A percentile compares a stretch with the other conserved stretches of the same genome.
These are phyloP conservation scores for Eupeodes luniger DNA, from an alignment of 2,888 invertebrate genomes.

Conservation along the genomic window DNA sequence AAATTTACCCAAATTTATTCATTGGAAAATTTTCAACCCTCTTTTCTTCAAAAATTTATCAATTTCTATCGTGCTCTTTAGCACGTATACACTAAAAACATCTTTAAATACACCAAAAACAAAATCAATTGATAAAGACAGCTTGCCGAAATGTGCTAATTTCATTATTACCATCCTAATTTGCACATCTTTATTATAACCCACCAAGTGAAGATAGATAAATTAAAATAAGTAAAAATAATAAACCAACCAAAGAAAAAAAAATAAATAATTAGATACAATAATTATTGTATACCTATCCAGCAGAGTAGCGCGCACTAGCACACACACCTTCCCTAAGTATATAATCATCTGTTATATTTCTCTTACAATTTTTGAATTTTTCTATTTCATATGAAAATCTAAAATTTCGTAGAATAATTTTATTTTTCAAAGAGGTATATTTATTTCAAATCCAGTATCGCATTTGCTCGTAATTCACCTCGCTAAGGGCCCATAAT, in stretches of 20 bases:
- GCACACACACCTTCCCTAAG: not conserved
- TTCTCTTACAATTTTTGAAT: constrained; percentile 33
- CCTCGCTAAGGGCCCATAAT: not conserved
- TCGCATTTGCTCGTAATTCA: not conserved
- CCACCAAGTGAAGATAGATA: constrained; percentile 49
- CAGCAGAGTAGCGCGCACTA: constrained; percentile 2
- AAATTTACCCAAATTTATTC: not conserved
- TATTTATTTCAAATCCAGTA: not conserved
- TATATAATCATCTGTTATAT: constrained; percentile 46
- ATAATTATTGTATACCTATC: constrained; percentile 21
- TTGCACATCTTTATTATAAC: constrained; percentile 38
- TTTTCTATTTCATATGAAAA: constrained; percentile 54
- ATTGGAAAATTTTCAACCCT: not conserved
- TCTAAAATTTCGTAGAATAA: constrained; percentile 20
- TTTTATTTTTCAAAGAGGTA: not conserved
- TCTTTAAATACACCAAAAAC: not conserved
- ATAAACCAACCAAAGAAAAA: constrained; percentile 8
- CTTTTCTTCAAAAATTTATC: not conserved
- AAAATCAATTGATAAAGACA: constrained; percentile 33
- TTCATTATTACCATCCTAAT: constrained; percentile 46
- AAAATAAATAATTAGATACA: constrained; percentile 50
- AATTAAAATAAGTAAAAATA: constrained; percentile 32
- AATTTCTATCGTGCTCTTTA: not conserved
- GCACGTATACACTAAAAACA: constrained; percentile 10
- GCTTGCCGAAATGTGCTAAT: constrained; percentile 32